These are phyloP conservation scores for Patella vulgata DNA, from an alignment of 1,140 invertebrate genomes.

Conservation along the genomic window DNA sequence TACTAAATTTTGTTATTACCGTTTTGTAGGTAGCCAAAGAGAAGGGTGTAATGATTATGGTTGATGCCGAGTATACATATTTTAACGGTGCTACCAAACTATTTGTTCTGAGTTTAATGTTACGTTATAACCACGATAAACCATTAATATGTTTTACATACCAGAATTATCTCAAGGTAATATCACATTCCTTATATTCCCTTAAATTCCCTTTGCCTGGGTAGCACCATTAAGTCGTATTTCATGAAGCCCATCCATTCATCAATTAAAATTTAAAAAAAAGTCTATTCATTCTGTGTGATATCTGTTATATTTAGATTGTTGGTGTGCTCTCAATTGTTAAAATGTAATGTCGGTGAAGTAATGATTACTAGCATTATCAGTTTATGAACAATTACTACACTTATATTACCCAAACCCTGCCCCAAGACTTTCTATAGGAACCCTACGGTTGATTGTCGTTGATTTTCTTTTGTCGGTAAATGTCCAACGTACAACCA, in stretches of 20 bases:
- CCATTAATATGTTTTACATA: slow-evolving; percentile 99
- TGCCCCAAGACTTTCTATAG: too few species aligned
- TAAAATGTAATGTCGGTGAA: background rate
- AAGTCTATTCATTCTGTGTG: background rate
- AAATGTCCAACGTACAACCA: too few species aligned
- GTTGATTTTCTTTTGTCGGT: too few species aligned
- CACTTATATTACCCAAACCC: too few species aligned
- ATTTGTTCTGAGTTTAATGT: slow-evolving; percentile 97
- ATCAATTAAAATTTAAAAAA: background rate
- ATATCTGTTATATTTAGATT: background rate
- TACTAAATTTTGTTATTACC: too few species aligned
- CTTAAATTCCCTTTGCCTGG: too few species aligned
- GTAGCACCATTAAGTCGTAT: slow-evolving; percentile 56
- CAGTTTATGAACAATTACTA: too few species aligned
- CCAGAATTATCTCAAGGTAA: slow-evolving; percentile 93
- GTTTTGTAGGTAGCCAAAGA: slow-evolving; percentile 80
- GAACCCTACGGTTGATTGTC: too few species aligned
- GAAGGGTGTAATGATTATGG: slow-evolving; percentile 93
- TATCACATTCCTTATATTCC: too few species aligned
- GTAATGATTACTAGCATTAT: background rate
- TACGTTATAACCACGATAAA: slow-evolving; percentile 78
- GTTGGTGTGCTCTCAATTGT: background rate
- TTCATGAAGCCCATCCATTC: background rate
- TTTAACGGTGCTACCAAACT: slow-evolving; percentile 98
- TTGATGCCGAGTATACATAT: slow-evolving; percentile 99